phyloP scores from a whole-genome alignment of 2,888 invertebrate genomes.

The Drosophila demipolita region DNA sequence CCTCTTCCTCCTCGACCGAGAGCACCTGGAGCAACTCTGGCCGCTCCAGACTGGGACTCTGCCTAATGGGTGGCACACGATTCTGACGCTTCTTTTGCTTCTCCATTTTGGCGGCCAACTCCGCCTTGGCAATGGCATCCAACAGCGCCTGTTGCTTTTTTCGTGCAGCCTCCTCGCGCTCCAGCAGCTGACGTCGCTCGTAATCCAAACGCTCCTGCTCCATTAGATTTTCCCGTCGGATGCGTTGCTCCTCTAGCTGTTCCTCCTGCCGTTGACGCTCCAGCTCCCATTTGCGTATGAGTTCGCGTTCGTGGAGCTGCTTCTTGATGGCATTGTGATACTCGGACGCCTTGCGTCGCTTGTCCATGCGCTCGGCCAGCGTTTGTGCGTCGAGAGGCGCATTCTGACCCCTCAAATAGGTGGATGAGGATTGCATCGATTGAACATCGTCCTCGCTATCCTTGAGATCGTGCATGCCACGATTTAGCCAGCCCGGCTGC shows the following conservation, averaged over 20 bases:
- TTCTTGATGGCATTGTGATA: constrained; percentile 94
- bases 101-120: constrained; percentile 89
- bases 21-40: constrained; percentile 63
- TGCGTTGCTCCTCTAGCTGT: constrained; percentile 91
- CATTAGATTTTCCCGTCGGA: constrained; percentile 90
- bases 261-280: constrained; percentile 91
- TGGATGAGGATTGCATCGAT: constrained; percentile 87
- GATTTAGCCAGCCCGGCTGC: constrained; percentile 86
- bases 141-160: constrained; percentile 91
- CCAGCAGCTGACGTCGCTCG: constrained; percentile 88
- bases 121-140: constrained; percentile 92
- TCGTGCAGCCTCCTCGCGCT: constrained; percentile 90
- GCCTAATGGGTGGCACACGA: constrained; percentile 62
- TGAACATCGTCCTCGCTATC: constrained; percentile 85
- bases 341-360: constrained; percentile 92
- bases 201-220: constrained; percentile 89
- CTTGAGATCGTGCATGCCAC: constrained; percentile 86
- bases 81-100: constrained; percentile 86
- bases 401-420: constrained; percentile 94
- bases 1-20: constrained; percentile 69
- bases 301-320: constrained; percentile 93
- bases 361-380: constrained; percentile 92
- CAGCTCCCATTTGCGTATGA: constrained; percentile 90
- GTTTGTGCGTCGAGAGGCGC: constrained; percentile 92
- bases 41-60: constrained; percentile 17